Percentiles rank a stretch among this genome's conserved stretches.
phyloP scores from a whole-genome alignment of 2,113 vertebrate genomes.

The Plecturocebus donacophilus region DNA sequence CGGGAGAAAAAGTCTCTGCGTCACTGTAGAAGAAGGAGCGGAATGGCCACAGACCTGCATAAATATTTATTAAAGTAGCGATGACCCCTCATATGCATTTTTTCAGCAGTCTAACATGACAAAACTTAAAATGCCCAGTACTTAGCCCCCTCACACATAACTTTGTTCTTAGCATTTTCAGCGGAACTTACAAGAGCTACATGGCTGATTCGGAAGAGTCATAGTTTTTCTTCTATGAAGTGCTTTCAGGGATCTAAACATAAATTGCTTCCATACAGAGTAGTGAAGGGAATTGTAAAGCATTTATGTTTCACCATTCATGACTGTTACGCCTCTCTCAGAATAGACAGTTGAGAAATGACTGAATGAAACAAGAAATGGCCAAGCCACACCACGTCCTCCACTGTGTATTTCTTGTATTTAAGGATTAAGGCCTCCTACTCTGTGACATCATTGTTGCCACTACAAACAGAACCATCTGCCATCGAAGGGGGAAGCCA shows the following conservation, averaged over 20 bases:
- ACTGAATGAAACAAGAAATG: neutral
- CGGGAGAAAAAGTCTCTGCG: neutral
- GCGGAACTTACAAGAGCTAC: neutral
- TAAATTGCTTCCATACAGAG: neutral
- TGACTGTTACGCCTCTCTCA: neutral
- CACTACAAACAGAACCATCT: constrained; percentile 56
- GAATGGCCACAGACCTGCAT: neutral
- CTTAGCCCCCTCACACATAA: too few species aligned
- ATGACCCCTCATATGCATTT: neutral
- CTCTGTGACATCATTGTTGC: constrained; percentile 63
- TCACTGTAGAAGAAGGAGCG: neutral
- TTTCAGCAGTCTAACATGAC: neutral
- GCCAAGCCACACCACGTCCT: neutral
- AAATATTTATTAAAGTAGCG: neutral
- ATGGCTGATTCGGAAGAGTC: neutral
- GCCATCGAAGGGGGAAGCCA: neutral
- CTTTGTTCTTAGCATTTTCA: neutral
- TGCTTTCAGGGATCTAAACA: neutral
- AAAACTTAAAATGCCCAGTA: fast-evolving
- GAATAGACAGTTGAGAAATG: neutral
- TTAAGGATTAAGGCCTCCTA: constrained; percentile 29
- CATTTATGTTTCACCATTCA: neutral
- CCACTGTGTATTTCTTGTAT: neutral
- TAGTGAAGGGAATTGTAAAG: neutral
- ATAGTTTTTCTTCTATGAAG: neutral